Evolutionary conservation across 1,140 invertebrate genomes (phyloP).

Genomic region (Halyomorpha halys): DNA sequence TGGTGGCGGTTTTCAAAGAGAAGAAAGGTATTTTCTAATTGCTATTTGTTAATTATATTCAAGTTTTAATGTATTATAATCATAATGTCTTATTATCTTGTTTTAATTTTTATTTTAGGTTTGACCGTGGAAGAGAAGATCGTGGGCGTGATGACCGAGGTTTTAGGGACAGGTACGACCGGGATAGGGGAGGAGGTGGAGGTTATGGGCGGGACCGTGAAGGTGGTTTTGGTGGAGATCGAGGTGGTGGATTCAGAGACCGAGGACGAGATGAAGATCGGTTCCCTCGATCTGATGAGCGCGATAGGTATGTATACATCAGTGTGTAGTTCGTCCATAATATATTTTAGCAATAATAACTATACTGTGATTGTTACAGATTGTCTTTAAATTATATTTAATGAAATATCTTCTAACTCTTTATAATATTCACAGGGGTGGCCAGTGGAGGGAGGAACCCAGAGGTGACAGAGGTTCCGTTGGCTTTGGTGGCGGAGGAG

Average conservation of each 20-base stretch:
- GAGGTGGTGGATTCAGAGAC: not conserved
- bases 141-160: slow-evolving; percentile 37
- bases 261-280: not conserved
- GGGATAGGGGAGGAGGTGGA: slow-evolving; percentile 22
- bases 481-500: slow-evolving; percentile 9
- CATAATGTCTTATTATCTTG: not conserved
- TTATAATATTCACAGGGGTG: slow-evolving; percentile 8
- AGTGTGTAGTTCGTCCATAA: no score
- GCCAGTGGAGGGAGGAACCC: slow-evolving; percentile 18
- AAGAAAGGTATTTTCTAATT: not conserved
- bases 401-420: no score
- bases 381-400: no score
- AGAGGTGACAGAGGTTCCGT: slow-evolving; percentile 20
- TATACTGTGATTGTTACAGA: no score
- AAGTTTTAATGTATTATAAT: no score
- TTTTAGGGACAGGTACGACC: slow-evolving; percentile 36
- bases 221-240: slow-evolving; percentile 35
- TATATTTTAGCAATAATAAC: no score
- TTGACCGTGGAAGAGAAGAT: slow-evolving; percentile 12
- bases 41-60: no score
- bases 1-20: slow-evolving; percentile 29
- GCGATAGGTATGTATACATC: not conserved
- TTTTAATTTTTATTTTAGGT: not conserved
- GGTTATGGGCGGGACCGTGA: slow-evolving; percentile 30
- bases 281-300: not conserved